Percentiles rank a stretch among this genome's conserved stretches.
Evolutionary conservation across 2,113 vertebrate species (phyloP).

Genomic region (Cebidichthys violaceus): DNA sequence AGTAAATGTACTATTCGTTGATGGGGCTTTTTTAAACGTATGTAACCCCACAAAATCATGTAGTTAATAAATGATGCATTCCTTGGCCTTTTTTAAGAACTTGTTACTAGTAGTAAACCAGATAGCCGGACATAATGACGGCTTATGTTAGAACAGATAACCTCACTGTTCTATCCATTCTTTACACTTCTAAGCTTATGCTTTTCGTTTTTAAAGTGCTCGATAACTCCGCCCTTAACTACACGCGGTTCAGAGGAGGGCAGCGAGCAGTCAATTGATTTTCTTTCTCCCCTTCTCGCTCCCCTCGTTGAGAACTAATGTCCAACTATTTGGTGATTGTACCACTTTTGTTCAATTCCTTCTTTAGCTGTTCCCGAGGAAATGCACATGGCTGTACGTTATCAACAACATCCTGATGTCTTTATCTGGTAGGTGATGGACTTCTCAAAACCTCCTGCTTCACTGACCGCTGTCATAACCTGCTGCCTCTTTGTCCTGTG

Average conservation of each 20-base stretch:
- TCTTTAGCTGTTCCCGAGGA: conserved; percentile 92
- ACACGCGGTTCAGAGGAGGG: not conserved
- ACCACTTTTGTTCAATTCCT: conserved; percentile 16
- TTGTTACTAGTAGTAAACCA: not conserved
- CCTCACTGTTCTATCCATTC: not conserved
- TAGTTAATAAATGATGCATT: not conserved
- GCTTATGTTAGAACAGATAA: not conserved
- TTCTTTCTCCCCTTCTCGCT: not conserved
- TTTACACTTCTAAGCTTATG: not conserved
- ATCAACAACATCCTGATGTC: conserved; percentile 99
- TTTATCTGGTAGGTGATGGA: conserved; percentile 89
- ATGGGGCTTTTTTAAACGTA: not conserved
- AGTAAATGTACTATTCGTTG: not conserved
- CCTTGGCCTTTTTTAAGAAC: not conserved
- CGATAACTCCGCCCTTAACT: no score
- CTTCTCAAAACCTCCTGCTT: conserved; percentile 34
- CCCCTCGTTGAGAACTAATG: not conserved
- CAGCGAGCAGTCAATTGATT: not conserved
- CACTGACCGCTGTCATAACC: conserved; percentile 57
- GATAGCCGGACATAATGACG: not conserved
- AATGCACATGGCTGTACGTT: conserved; percentile 97
- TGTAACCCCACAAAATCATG: not conserved
- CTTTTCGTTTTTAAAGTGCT: not conserved
- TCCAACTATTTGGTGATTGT: not conserved
- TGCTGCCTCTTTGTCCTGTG: conserved; percentile 59